Percentiles rank a stretch among this genome's conserved stretches.
These are phyloP conservation scores for Sphaerodactylus townsendi DNA, from an alignment of 2,113 vertebrate species.

Conservation along the genomic window DNA sequence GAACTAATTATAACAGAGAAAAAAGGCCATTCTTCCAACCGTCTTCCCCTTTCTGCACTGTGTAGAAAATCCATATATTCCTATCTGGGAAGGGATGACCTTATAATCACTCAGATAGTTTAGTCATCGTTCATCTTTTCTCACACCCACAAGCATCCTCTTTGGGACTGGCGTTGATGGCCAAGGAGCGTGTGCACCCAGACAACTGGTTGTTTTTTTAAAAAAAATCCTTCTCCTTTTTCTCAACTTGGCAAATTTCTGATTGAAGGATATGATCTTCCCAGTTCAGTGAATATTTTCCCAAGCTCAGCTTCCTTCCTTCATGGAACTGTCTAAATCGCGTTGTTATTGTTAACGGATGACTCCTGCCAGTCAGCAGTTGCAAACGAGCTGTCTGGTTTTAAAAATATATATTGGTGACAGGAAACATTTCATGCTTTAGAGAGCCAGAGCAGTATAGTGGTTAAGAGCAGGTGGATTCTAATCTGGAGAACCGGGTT, in stretches of 20 bases:
- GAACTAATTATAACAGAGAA: neutral
- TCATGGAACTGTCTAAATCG: neutral
- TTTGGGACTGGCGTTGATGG: slow-evolving; percentile 13
- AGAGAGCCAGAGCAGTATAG: too few relatives aligned
- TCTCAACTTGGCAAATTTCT: neutral
- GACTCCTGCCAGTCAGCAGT: neutral
- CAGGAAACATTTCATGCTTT: neutral
- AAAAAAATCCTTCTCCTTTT: too few relatives aligned
- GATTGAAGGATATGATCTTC: neutral
- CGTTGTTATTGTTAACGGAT: neutral
- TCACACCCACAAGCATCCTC: slow-evolving; percentile 64
- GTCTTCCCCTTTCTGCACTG: too few relatives aligned
- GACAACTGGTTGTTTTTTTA: neutral
- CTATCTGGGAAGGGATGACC: slow-evolving; percentile 30
- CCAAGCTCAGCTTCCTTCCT: neutral
- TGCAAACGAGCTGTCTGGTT: neutral
- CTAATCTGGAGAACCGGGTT: too few relatives aligned
- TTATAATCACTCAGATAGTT: neutral
- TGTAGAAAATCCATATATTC: neutral
- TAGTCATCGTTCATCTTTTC: slow-evolving; percentile 31
- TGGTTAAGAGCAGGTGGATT: too few relatives aligned
- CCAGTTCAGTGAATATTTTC: neutral
- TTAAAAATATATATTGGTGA: neutral
- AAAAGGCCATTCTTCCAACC: neutral
- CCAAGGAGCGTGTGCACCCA: neutral